phyloP scores from a whole-genome alignment of 2,888 invertebrate genomes.

The Dione vanillae region DNA sequence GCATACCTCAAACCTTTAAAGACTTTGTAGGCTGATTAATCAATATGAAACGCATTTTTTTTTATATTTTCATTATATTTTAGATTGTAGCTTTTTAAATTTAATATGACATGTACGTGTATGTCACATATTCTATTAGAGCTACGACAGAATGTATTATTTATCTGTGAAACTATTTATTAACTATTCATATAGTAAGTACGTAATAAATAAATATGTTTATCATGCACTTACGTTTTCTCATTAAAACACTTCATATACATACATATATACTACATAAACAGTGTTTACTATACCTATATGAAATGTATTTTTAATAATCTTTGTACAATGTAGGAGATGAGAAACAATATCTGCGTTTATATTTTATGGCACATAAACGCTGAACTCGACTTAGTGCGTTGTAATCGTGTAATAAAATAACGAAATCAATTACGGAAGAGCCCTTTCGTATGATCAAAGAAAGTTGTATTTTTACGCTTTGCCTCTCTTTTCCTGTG shows the following conservation, averaged over 20 bases:
- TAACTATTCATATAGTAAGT: neutral
- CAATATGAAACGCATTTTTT: too few species aligned
- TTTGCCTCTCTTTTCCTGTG: neutral
- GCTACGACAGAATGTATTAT: too few species aligned
- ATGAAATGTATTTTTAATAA: conserved; percentile 19
- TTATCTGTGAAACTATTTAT: neutral
- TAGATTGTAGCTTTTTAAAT: too few species aligned
- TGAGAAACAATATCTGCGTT: conserved; percentile 36
- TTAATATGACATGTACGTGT: too few species aligned
- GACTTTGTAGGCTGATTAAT: too few species aligned
- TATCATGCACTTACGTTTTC: conserved; percentile 5
- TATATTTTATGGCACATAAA: conserved; percentile 43
- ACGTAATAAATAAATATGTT: conserved; percentile 10
- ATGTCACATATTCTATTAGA: too few species aligned
- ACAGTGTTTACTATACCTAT: neutral
- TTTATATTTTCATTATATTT: too few species aligned
- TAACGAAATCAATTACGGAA: conserved; percentile 38
- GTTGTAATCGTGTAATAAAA: conserved; percentile 42
- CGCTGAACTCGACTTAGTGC: conserved; percentile 38
- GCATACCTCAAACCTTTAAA: too few species aligned
- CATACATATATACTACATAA: neutral
- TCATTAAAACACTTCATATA: neutral
- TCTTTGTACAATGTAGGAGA: conserved; percentile 26
- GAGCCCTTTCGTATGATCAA: conserved; percentile 30
- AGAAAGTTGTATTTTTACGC: conserved; percentile 30